Evolutionary conservation across 2,797 vertebrate genomes (phyloP).

Genomic region (Myotis vivesi): DNA sequence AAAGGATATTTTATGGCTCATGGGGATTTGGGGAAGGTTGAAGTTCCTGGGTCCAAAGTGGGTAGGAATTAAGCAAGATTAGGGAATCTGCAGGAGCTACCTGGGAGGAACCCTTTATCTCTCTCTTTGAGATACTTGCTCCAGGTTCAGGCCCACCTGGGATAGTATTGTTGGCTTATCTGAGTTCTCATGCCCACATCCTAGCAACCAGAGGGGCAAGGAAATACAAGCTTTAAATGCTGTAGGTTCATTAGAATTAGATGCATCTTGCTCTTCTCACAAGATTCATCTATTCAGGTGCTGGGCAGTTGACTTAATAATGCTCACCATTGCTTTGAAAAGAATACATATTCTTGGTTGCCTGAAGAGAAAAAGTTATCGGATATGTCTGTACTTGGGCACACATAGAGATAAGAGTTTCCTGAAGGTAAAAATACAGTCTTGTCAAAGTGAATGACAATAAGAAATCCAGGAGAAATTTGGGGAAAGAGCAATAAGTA

Average conservation of each 20-base stretch:
- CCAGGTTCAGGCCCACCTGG: neutral
- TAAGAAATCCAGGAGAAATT: neutral
- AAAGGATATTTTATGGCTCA: neutral
- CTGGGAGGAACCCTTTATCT: neutral
- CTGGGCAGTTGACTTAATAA: neutral
- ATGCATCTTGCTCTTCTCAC: neutral
- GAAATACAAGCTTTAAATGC: neutral
- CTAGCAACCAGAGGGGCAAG: neutral
- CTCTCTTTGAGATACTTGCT: neutral
- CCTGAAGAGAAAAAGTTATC: neutral
- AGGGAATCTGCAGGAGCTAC: neutral
- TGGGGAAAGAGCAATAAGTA: neutral
- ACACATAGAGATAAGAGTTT: neutral
- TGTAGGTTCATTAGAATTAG: neutral
- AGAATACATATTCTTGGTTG: neutral
- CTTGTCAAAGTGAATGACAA: neutral
- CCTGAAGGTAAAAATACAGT: neutral
- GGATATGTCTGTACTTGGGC: neutral
- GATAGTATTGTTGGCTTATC: neutral
- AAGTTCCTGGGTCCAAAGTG: neutral
- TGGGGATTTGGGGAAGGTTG: neutral
- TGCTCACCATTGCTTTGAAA: neutral
- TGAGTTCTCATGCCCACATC: neutral
- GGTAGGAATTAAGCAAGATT: neutral
- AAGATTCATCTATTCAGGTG: neutral